Conservation (phyloP, 2,888 invertebrate species). For the Sipha maydis region DNA sequence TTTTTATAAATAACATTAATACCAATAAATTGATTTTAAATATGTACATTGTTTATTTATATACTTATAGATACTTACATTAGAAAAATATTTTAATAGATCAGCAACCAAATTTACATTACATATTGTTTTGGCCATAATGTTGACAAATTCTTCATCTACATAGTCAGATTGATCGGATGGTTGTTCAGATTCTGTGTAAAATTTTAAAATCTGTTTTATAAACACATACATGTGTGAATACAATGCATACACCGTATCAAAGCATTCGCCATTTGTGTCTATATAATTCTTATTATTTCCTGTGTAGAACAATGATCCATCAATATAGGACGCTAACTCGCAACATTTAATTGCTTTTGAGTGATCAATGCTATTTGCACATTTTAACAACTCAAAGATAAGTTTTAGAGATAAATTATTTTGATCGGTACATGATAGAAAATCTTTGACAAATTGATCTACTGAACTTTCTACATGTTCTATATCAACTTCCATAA, state of each 20-base stretch:
- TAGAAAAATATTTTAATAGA: conserved; percentile 52
- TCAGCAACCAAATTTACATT: conserved; percentile 42
- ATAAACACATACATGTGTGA: conserved; percentile 49
- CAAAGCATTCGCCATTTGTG: conserved; percentile 37
- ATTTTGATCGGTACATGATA: conserved; percentile 12
- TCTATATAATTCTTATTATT: background rate
- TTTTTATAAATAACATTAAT: background rate
- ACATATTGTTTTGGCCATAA: conserved; percentile 36
- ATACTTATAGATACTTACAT: conserved; percentile 20
- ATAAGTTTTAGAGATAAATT: conserved; percentile 27
- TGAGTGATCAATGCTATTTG: conserved; percentile 31
- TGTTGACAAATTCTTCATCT: conserved; percentile 40
- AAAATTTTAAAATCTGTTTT: conserved; percentile 47
- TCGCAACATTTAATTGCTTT: conserved; percentile 55
- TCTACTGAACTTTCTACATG: conserved; percentile 53
- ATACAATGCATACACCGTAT: conserved; percentile 40
- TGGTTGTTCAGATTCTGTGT: conserved; percentile 2
- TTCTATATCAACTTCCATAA: conserved; percentile 4
- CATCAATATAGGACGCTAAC: conserved; percentile 40
- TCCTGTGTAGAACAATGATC: conserved; percentile 48
- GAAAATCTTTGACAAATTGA: conserved; percentile 51
- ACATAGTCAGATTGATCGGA: background rate
- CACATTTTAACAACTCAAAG: conserved; percentile 30
- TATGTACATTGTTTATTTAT: background rate
- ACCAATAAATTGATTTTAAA: background rate